Percentiles rank a stretch among this genome's conserved stretches.
Conservation (phyloP, 1,140 invertebrate genomes). For the Halesus radiatus region DNA sequence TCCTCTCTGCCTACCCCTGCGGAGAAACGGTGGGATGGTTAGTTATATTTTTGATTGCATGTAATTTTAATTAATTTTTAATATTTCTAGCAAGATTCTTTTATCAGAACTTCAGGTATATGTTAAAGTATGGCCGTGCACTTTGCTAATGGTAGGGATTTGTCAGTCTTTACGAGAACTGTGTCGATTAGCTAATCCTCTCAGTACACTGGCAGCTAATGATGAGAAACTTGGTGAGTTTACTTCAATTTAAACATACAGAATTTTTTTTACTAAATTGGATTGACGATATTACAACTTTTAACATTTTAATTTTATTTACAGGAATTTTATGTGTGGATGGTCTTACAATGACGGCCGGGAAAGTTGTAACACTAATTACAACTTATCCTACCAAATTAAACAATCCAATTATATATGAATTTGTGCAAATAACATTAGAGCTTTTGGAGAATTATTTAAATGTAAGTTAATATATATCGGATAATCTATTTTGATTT, state of each 20-base stretch:
- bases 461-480: too few relatives aligned
- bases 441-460: constrained; percentile 29
- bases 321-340: constrained; percentile 15
- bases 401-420: constrained; percentile 22
- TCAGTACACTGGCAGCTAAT: neutral
- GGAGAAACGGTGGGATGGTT: too few relatives aligned
- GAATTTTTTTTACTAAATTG: neutral
- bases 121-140: constrained; percentile 43
- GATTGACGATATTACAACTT: neutral
- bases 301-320: constrained; percentile 30
- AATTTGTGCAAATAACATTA: constrained; percentile 38
- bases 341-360: constrained; percentile 29
- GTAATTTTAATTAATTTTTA: constrained; percentile 22
- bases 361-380: constrained; percentile 46
- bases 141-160: constrained; percentile 42
- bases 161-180: constrained; percentile 47
- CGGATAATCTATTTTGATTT: neutral
- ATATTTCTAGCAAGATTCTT: constrained; percentile 46
- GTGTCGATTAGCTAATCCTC: constrained; percentile 8
- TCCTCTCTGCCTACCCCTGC: too few relatives aligned
- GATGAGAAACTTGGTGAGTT: neutral
- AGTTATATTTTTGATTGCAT: neutral
- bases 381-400: constrained; percentile 41
- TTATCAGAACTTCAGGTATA: constrained; percentile 42
- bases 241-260: neutral